Conservation (phyloP, 2,797 vertebrate species). For the Phataginus tricuspis region DNA sequence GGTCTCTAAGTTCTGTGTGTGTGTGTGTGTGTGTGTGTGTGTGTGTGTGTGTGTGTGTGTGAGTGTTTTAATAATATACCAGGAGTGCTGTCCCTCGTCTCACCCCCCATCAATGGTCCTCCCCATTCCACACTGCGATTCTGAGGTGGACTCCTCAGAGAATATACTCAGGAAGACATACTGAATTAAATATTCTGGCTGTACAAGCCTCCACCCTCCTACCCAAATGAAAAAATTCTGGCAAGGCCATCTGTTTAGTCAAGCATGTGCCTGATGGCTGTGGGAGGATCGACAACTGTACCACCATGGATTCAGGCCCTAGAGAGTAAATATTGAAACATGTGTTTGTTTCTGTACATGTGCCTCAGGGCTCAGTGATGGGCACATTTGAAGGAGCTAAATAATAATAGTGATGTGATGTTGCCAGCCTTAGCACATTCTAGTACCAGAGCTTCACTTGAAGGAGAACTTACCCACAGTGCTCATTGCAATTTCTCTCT, state of each 20-base stretch:
- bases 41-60: no score
- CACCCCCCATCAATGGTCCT: neutral
- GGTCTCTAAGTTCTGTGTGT: neutral
- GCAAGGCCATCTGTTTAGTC: conserved; percentile 78
- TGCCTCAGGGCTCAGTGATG: conserved; percentile 73
- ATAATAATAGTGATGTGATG: conserved; percentile 69
- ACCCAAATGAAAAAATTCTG: conserved; percentile 74
- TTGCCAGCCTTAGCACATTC: conserved; percentile 21
- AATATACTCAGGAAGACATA: conserved; percentile 62
- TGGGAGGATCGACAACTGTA: conserved; percentile 80
- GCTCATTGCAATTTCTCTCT: neutral
- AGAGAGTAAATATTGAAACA: conserved; percentile 82
- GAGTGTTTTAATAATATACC: neutral
- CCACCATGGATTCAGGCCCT: conserved; percentile 68
- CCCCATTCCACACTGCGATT: neutral
- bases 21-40: no score
- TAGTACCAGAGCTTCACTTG: conserved; percentile 54
- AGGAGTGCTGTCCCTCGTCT: neutral
- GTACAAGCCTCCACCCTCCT: conserved; percentile 70
- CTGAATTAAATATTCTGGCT: conserved; percentile 72
- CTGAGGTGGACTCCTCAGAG: conserved; percentile 34
- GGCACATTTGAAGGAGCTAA: conserved; percentile 76
- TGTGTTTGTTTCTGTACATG: conserved; percentile 81
- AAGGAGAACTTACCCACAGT: conserved; percentile 42
- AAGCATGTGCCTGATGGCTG: conserved; percentile 78